Evolutionary conservation across 2,888 invertebrate species (phyloP), one percentile per base, ranked within the genome.

Genomic region (Onthophagus sagittarius): DNA sequence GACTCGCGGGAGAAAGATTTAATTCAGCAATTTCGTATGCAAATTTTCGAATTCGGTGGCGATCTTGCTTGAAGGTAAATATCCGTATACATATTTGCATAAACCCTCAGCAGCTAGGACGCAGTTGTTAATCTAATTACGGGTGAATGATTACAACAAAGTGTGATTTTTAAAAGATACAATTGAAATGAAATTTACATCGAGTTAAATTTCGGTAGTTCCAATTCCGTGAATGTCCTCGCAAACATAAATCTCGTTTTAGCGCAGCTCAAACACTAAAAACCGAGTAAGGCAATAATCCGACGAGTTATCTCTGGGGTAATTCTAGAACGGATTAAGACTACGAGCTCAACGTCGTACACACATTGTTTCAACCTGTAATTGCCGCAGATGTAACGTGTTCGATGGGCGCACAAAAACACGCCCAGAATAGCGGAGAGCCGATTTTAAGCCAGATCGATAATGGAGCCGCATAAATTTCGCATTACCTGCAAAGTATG

Each of bases 201-300:
- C 39, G 39, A 1, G 9, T 53, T 53, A 53, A 53, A 11, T 53
- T 53, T 53, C 7, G 39, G 9, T 11, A 53, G 39, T 53, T 53
- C 39, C 11, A 53, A 53, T 53, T 11, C 39, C 9, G 39, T 7
- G 39, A 53, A 4, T 53, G 11, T 53, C 39, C 39, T 53, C 6
- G 39, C 39, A 11, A 11, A 53, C 39, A 53, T 53, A 53, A 53
- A 53, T 53, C 39, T 11, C 39, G 39, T 53, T 53, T 53, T 53
- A 53, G 39, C 39, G 39, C n/a, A 53, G 39, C 39, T 53, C 39
- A 53, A 53, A 53, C 39, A 53, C 39, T 53, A 71, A 71, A 73
- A 71, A 71, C 67, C 71, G 73, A 73, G 70, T 73, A 73, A 65
- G 53, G 73, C 15, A 53, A 71, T 73, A 73, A 73, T 73, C 73